Conservation (phyloP, 2,113 vertebrate species). For the Paradoxurus hermaphroditus region DNA sequence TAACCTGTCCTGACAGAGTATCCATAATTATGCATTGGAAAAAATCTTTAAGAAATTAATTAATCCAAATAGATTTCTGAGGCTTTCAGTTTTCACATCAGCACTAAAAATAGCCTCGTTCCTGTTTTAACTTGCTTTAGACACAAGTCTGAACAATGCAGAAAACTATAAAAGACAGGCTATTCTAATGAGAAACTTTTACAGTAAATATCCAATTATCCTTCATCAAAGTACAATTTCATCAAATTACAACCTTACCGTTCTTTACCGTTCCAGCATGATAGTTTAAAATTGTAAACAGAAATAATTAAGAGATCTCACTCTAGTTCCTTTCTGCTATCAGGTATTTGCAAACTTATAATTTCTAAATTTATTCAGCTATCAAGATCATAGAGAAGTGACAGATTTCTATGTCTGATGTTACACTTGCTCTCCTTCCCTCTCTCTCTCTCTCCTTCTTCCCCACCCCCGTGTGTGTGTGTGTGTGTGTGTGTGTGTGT, state of each 20-base stretch:
- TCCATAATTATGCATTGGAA: background rate
- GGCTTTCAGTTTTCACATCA: slow-evolving; percentile 8
- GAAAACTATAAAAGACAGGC: background rate
- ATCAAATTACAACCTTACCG: background rate
- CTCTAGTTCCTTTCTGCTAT: background rate
- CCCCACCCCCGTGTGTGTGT: background rate
- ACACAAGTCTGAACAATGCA: background rate
- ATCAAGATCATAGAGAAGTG: background rate
- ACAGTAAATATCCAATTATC: background rate
- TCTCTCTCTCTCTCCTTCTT: background rate
- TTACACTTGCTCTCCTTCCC: background rate
- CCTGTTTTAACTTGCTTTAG: background rate
- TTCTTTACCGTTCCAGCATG: background rate
- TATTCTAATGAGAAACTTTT: background rate
- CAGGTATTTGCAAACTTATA: background rate
- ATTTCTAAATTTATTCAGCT: slow-evolving; percentile 2
- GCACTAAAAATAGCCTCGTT: background rate
- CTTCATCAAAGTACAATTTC: background rate
- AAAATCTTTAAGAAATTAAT: slow-evolving; percentile 11
- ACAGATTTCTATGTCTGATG: background rate
- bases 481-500: background rate
- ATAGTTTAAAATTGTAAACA: background rate
- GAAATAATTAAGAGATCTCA: background rate
- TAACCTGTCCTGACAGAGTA: background rate
- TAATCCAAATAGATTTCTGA: slow-evolving; percentile 7